Conservation (phyloP, 2,888 invertebrate species). For the Catocala nupta region DNA sequence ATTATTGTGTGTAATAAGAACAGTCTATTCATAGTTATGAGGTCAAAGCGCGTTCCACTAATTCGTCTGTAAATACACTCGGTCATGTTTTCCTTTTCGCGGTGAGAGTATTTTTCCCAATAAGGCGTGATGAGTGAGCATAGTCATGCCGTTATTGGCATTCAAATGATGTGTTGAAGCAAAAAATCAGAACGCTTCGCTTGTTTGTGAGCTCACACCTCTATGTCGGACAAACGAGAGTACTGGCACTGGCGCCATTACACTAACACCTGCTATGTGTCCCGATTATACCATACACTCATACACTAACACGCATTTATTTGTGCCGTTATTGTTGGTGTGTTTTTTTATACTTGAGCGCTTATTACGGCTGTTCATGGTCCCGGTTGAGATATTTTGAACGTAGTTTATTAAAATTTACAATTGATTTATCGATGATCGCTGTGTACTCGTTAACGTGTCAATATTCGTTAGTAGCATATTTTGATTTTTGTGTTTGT, state of each 20-base stretch:
- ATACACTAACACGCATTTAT: conserved; percentile 55
- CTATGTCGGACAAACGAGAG: conserved; percentile 73
- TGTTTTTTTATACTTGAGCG: conserved; percentile 54
- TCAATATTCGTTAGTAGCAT: conserved; percentile 35
- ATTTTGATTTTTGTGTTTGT: conserved; percentile 32
- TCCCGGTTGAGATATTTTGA: conserved; percentile 53
- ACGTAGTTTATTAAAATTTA: conserved; percentile 47
- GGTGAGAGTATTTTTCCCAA: conserved; percentile 75
- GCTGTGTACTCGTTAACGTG: conserved; percentile 37
- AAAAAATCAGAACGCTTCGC: conserved; percentile 74
- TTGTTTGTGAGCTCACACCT: conserved; percentile 66
- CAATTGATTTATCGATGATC: conserved; percentile 46
- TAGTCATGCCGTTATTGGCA: conserved; percentile 75
- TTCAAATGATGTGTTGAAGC: conserved; percentile 73
- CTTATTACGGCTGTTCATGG: conserved; percentile 61
- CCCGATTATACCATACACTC: conserved; percentile 58
- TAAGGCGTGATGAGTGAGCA: conserved; percentile 71
- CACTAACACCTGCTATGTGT: conserved; percentile 68
- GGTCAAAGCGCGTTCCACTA: conserved; percentile 72
- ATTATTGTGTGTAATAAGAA: conserved; percentile 54
- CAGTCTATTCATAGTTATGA: conserved; percentile 59
- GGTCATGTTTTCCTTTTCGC: conserved; percentile 75
- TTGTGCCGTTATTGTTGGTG: conserved; percentile 71
- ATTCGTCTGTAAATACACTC: conserved; percentile 61
- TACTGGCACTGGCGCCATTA: conserved; percentile 68